Percentiles rank a stretch among this genome's conserved stretches.
These are phyloP conservation scores for Gymnopithys bicolor DNA, from an alignment of 2,797 vertebrate genomes.

Conservation along the genomic window DNA sequence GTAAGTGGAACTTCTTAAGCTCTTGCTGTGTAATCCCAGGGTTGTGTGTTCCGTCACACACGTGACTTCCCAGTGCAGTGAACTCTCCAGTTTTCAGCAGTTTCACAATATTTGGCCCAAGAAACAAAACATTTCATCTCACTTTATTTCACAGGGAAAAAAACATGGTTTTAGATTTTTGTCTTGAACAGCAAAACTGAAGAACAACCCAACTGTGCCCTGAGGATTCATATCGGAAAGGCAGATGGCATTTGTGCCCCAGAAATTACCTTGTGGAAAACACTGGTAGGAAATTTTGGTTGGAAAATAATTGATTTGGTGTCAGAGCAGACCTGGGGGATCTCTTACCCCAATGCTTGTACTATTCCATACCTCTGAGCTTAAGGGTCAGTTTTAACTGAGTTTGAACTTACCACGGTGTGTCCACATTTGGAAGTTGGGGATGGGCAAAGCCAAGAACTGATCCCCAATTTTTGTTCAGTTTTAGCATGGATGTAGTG, in stretches of 20 bases:
- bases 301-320: neutral
- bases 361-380: too few relatives aligned
- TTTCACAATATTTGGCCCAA: neutral
- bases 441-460: neutral
- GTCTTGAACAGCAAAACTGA: neutral
- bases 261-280: neutral
- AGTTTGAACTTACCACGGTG: accelerated
- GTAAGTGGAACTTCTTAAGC: neutral
- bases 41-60: neutral
- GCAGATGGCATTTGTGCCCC: accelerated
- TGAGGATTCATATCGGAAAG: neutral
- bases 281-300: too few relatives aligned
- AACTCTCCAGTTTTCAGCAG: neutral
- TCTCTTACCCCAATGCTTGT: accelerated
- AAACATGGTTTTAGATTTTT: neutral
- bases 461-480: accelerated
- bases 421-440: accelerated
- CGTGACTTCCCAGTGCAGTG: neutral
- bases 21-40: neutral
- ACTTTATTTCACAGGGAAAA: accelerated
- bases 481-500: neutral
- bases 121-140: neutral
- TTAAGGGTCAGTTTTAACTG: neutral
- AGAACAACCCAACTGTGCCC: neutral
- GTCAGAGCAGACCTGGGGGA: neutral